phyloP scores from a whole-genome alignment of 2,888 invertebrate genomes.

The Eumerus sabulonum region DNA sequence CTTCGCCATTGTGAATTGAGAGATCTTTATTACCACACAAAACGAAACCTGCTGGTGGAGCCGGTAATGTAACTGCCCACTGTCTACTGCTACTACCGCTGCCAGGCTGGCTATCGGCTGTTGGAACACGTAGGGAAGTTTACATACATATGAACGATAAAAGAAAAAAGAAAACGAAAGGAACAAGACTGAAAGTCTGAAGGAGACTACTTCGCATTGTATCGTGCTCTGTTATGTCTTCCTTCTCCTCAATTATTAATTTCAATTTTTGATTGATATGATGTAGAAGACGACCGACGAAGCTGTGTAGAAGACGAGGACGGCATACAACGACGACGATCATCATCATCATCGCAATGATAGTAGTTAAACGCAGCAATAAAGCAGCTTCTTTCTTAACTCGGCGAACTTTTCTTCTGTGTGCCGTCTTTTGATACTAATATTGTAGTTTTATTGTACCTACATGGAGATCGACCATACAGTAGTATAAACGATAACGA shows the following conservation, averaged over 20 bases:
- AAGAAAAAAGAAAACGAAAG: slow-evolving; percentile 13
- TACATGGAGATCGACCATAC: too few species aligned
- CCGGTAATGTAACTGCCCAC: slow-evolving; percentile 14
- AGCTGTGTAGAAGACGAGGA: slow-evolving; percentile 32
- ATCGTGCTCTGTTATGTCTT: slow-evolving; percentile 39
- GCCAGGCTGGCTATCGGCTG: slow-evolving; percentile 46
- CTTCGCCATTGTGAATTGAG: slow-evolving; percentile 41
- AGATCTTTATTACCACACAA: slow-evolving; percentile 60
- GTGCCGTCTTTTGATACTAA: slow-evolving; percentile 54
- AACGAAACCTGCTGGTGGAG: slow-evolving; percentile 24
- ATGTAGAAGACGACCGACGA: slow-evolving; percentile 42
- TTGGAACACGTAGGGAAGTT: slow-evolving; percentile 24
- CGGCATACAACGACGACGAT: slow-evolving; percentile 29
- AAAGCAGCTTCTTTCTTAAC: slow-evolving; percentile 61
- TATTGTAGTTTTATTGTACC: slow-evolving; percentile 7
- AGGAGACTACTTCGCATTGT: slow-evolving; percentile 66
- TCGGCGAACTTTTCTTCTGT: slow-evolving; percentile 42
- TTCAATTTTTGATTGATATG: slow-evolving; percentile 68
- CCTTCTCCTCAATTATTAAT: slow-evolving; percentile 65
- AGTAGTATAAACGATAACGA: too few species aligned
- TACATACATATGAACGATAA: too few species aligned
- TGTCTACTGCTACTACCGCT: slow-evolving; percentile 23
- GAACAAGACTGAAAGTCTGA: slow-evolving; percentile 48
- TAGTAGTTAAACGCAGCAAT: slow-evolving; percentile 60
- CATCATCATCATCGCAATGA: slow-evolving; percentile 1